phyloP scores from a whole-genome alignment of 2,797 vertebrate species.

The Babyrousa celebensis region DNA sequence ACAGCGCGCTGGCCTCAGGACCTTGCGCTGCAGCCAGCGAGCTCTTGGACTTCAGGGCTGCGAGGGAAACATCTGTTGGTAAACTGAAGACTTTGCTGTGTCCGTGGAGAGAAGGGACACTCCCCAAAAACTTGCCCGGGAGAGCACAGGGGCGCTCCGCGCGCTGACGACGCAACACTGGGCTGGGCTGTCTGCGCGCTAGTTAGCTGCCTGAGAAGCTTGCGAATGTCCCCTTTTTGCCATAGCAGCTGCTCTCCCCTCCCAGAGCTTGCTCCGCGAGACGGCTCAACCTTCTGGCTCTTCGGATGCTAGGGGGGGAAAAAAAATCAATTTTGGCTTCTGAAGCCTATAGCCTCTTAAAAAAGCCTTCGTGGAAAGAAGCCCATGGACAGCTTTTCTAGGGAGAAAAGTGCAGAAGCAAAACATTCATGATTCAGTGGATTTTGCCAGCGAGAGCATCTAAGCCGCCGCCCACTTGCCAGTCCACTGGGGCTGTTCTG shows the following conservation, averaged over 20 bases:
- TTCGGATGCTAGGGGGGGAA: slow-evolving; percentile 13
- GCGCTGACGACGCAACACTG: neutral
- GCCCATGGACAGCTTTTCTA: slow-evolving; percentile 58
- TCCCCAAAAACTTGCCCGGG: slow-evolving; percentile 87
- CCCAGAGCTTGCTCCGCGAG: slow-evolving; percentile 69
- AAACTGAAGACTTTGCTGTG: slow-evolving; percentile 84
- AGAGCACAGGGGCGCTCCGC: slow-evolving; percentile 69
- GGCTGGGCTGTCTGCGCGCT: slow-evolving; percentile 66
- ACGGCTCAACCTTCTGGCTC: slow-evolving; percentile 73
- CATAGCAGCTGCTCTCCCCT: slow-evolving; percentile 66
- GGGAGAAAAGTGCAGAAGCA: slow-evolving; percentile 72
- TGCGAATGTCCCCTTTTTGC: slow-evolving; percentile 56
- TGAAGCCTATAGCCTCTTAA: neutral
- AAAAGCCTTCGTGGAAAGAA: slow-evolving; percentile 18
- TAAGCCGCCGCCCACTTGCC: too few species aligned
- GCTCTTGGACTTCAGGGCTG: slow-evolving; percentile 84
- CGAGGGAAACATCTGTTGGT: slow-evolving; percentile 83
- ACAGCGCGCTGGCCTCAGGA: slow-evolving; percentile 87
- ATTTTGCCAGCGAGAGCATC: neutral
- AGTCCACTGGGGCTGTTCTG: neutral
- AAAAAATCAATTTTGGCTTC: neutral
- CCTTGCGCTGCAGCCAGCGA: slow-evolving; percentile 72
- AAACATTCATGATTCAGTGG: neutral
- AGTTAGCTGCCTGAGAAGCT: slow-evolving; percentile 73
- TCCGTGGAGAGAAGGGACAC: slow-evolving; percentile 81